These are phyloP conservation scores for Dermolepida albohirtum DNA, from an alignment of 2,888 invertebrate genomes.

Conservation along the genomic window DNA sequence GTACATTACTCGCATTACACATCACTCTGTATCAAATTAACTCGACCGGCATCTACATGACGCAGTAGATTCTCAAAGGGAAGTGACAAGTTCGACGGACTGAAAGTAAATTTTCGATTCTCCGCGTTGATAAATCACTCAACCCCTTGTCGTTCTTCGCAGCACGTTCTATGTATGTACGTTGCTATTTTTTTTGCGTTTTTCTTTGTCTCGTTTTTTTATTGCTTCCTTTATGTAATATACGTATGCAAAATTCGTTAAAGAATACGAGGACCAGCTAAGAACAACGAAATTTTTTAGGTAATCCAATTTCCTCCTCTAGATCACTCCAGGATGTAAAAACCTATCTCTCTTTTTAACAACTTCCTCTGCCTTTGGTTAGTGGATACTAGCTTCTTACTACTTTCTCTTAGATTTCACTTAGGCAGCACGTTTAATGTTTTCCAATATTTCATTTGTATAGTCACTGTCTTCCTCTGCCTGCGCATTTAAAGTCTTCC, in stretches of 20 bases:
- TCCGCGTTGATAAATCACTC: constrained; percentile 54
- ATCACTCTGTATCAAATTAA: constrained; percentile 57
- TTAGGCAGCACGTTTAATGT: too few relatives aligned
- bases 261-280: neutral
- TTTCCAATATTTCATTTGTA: too few relatives aligned
- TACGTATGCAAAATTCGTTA: constrained; percentile 40
- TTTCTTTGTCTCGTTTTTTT: constrained; percentile 34
- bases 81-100: constrained; percentile 56
- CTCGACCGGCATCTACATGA: constrained; percentile 55
- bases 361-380: too few relatives aligned
- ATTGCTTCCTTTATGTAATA: constrained; percentile 27
- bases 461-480: too few relatives aligned
- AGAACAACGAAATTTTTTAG: too few relatives aligned
- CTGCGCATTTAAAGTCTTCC: too few relatives aligned
- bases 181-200: constrained; percentile 8
- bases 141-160: constrained; percentile 45
- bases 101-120: constrained; percentile 53
- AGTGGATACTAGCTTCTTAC: too few relatives aligned
- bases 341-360: too few relatives aligned
- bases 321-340: too few relatives aligned
- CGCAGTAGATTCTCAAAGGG: constrained; percentile 55
- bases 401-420: too few relatives aligned
- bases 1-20: constrained; percentile 58
- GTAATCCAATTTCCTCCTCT: too few relatives aligned
- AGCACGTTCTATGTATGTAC: constrained; percentile 41